Evolutionary conservation across 1,140 invertebrate genomes (phyloP), one percentile per base, ranked within the genome.

Genomic region (Megalonaias nervosa): DNA sequence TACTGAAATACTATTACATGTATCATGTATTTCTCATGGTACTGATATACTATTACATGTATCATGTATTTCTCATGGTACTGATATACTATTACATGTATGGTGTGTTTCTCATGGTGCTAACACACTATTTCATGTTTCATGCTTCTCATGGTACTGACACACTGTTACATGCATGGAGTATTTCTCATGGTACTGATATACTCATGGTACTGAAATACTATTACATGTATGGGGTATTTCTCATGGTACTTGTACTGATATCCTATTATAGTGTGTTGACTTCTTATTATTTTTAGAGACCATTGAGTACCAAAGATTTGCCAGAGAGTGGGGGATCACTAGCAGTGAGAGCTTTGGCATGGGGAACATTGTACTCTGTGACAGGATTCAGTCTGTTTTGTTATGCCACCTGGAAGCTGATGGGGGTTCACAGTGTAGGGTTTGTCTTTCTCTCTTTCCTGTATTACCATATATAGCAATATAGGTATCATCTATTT

Each of bases 361-460:
- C 94, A 26, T 95, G 95, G 94, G 97, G 96, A 4, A 95, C 96
- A 9, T 84, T 97, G 2, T 97, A 96, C 91, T 95, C 97, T 1
- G 92, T 97, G 19, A 92, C 94, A 59, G 96, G 96, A 16, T 96
- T 96, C 81, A 93, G 95, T 17, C 86, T 95, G 66, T 91, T 98
- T 72, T 96, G 94, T 88, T 97, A 94, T 91, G 93, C 93, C 16
- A 93, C 97, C 74, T 98, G 96, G 95, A 98, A 97, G 92, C 83
- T 97, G 13, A 94, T 96, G 57, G 97, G 96, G 78, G 96, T 95
- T 56, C 93, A 94, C 83, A 93, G 95, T 93, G 91, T 91, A 86
- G 89, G 38, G 38, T 48, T 48, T 48, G 38, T 48, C 38, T 48
- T 48, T 48, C 11, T 48, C 38, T 48, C 6, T 48, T 48, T 6